Base-by-base conservation (phyloP, 1,140 invertebrate species). In the Ooceraea biroi region DNA sequence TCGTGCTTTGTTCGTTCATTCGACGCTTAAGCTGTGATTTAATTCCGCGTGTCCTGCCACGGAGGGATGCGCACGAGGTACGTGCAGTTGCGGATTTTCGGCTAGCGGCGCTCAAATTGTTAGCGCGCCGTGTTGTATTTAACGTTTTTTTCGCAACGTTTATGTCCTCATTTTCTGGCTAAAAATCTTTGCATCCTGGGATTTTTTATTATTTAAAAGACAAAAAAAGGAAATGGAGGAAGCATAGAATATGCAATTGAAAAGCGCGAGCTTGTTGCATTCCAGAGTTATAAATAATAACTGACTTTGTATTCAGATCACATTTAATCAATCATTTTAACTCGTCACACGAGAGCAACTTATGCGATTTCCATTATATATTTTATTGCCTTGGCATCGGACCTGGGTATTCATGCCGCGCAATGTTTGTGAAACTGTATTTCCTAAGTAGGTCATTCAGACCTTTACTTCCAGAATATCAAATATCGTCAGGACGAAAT, bases 311-410 rank as follows among this genome's bases (percentile, higher is more conserved):
- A 44, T 57, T 69, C 76, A 22, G 50, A 80, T 80, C 65, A 66
- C 65, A 36, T 80, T 80, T 69, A n/a, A 80, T 68, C 52, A 55
- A 78, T 78, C 63, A 68, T 11, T 55, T 68, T 68, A 68, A 44
- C 36, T 63, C 44, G 63, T 55, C 76, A 27, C 76, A 22, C 63
- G 63, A 69, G 46, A 41, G 27, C 36, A 68, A 78, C 48, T 55
- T 69, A 11, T 69, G 36, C 68, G 48, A 69, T 65, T 71, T 80
- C 65, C 69, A 71, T 69, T 80, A 48, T 69, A 80, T 80, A 80
- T 69, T 71, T 69, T 57, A 71, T 80, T 71, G 65, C 36, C 44
- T 69, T 22, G 65, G 76, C n/a, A 46, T 80, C 76, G 69, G 48
- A 80, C 57, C 69, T 36, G 36, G 30, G 11, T 57, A 80, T 80